Conservation (phyloP, 2,797 vertebrate species). For the Chrysocyon brachyurus region DNA sequence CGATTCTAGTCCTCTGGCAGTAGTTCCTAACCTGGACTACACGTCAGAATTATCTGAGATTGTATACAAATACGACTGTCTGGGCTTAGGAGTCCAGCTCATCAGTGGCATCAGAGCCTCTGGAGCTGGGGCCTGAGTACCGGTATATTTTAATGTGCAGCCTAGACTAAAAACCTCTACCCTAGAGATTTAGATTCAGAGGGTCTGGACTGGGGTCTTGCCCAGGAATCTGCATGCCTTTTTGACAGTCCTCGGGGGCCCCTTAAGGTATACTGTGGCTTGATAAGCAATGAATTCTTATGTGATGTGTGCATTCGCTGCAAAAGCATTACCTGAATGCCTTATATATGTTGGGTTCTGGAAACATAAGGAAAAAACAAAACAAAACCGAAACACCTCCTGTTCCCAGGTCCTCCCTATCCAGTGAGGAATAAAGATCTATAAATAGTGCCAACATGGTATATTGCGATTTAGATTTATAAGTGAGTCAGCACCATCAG, state of each 20-base stretch:
- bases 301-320: not conserved
- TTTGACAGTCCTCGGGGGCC: not conserved
- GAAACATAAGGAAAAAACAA: not conserved
- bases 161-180: not conserved
- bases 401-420: not conserved
- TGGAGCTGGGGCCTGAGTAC: not conserved
- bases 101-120: not conserved
- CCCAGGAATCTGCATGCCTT: not conserved
- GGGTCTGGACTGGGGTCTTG: not conserved
- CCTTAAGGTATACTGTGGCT: not conserved
- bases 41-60: not conserved
- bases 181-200: constrained; percentile 2
- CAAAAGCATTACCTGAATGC: not conserved
- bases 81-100: not conserved
- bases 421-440: constrained; percentile 32
- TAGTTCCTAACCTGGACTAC: not conserved
- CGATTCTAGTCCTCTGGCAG: not conserved
- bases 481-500: constrained; percentile 17
- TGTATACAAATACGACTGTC: not conserved
- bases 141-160: not conserved
- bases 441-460: not conserved
- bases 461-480: constrained; percentile 30
- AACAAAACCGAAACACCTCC: not conserved
- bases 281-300: not conserved
- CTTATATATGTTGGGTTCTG: not conserved